A percentile compares a stretch with the other conserved stretches of the same genome.
Evolutionary conservation across 2,797 vertebrate species (phyloP).

Genomic region (Taeniopygia guttata): DNA sequence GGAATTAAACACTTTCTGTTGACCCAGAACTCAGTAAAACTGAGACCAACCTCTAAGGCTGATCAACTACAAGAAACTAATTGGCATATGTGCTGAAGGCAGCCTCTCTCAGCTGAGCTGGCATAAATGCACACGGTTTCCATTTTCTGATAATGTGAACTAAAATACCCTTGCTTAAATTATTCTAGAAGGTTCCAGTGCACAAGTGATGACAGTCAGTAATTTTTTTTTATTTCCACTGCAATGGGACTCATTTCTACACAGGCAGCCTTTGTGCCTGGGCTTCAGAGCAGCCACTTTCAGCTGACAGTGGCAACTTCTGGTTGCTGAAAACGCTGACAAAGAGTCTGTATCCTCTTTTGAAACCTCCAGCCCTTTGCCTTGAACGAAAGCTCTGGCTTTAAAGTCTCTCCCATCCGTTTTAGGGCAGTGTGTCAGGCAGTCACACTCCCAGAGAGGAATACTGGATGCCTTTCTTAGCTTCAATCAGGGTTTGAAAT

Average conservation of each 20-base stretch:
- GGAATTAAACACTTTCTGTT: not conserved
- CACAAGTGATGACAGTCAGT: not conserved
- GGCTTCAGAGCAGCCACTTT: not conserved
- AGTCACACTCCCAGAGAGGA: not conserved
- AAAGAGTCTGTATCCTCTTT: not conserved
- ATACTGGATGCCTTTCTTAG: not conserved
- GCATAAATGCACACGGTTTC: not conserved
- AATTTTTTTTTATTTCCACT: not conserved
- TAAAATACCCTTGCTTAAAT: not conserved
- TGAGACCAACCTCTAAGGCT: not conserved
- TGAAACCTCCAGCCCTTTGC: not conserved
- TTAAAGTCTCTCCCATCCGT: not conserved
- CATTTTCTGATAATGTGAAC: not conserved
- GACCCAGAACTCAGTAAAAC: not conserved
- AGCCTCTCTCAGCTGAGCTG: not conserved
- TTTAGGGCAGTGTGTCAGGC: not conserved
- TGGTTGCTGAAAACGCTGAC: not conserved
- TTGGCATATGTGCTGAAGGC: no score
- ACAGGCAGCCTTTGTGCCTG: not conserved
- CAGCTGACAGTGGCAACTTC: not conserved
- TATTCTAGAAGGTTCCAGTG: not conserved
- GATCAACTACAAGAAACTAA: not conserved
- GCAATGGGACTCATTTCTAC: not conserved
- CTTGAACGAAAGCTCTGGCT: not conserved
- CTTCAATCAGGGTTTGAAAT: not conserved